These are phyloP conservation scores for Papilio glaucus DNA, from an alignment of 1,140 invertebrate species.

Conservation along the genomic window DNA sequence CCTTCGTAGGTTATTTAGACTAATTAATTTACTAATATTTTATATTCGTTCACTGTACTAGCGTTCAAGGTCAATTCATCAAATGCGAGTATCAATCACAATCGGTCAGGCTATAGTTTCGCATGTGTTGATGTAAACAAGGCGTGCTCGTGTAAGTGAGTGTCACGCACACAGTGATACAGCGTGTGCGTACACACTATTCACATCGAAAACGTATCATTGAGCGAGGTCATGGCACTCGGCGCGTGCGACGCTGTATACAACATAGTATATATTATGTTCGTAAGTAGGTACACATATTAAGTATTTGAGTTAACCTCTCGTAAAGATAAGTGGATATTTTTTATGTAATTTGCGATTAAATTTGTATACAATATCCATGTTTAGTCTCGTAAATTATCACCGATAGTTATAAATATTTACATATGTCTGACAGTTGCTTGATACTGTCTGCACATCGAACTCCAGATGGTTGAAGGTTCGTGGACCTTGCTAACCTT, in stretches of 20 bases:
- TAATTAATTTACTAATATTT: background rate
- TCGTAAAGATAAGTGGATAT: conserved; percentile 21
- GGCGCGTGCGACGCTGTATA: conserved; percentile 63
- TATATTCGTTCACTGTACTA: background rate
- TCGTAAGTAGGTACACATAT: conserved; percentile 33
- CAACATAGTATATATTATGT: conserved; percentile 43
- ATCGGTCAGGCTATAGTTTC: conserved; percentile 44
- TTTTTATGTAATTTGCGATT: conserved; percentile 37
- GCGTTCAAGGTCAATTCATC: background rate
- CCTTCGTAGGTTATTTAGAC: background rate
- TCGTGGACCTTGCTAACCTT: conserved; percentile 9
- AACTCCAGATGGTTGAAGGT: background rate
- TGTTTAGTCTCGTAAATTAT: conserved; percentile 17
- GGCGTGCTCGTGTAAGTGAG: conserved; percentile 42
- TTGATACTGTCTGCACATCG: conserved; percentile 14
- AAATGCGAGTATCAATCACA: conserved; percentile 46
- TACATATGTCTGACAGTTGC: background rate
- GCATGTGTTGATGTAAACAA: conserved; percentile 75
- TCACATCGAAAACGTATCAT: conserved; percentile 63
- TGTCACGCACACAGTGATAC: conserved; percentile 40
- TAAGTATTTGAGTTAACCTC: conserved; percentile 19
- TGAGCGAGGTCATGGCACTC: conserved; percentile 79
- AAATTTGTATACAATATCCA: conserved; percentile 18
- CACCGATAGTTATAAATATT: background rate
- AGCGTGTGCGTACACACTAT: conserved; percentile 44